A percentile compares a stretch with the other conserved stretches of the same genome.
These are phyloP conservation scores for Drosophila infuscata DNA, from an alignment of 2,888 invertebrate genomes.

Conservation along the genomic window DNA sequence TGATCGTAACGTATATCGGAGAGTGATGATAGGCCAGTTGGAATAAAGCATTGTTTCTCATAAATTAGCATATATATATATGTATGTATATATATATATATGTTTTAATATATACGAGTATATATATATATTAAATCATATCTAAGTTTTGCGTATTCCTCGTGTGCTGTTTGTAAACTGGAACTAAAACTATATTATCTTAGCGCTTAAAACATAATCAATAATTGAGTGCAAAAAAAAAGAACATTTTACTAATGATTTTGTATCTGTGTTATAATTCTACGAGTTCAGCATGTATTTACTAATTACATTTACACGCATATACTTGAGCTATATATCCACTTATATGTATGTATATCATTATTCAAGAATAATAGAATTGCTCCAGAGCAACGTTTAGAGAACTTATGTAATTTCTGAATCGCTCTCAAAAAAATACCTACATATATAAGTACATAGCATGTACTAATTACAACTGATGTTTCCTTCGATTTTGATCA, in stretches of 20 bases:
- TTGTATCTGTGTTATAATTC: slow-evolving; percentile 75
- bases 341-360: slow-evolving; percentile 22
- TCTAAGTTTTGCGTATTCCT: slow-evolving; percentile 56
- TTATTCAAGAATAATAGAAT: neutral
- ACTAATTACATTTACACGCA: slow-evolving; percentile 4
- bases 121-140: slow-evolving; percentile 4
- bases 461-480: slow-evolving; percentile 55
- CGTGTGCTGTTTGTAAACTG: slow-evolving; percentile 48
- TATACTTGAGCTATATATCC: slow-evolving; percentile 19
- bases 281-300: slow-evolving; percentile 43
- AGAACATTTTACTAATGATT: slow-evolving; percentile 63
- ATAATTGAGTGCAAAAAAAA: slow-evolving; percentile 14
- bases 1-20: slow-evolving; percentile 52
- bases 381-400: slow-evolving; percentile 6
- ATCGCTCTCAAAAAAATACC: slow-evolving; percentile 11
- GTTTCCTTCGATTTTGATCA: slow-evolving; percentile 61
- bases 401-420: slow-evolving; percentile 9
- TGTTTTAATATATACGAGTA: slow-evolving; percentile 13
- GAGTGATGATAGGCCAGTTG: slow-evolving; percentile 52
- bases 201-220: slow-evolving; percentile 34
- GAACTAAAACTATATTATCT: slow-evolving; percentile 46
- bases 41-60: slow-evolving; percentile 54
- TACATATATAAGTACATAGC: slow-evolving; percentile 24
- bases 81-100: neutral
- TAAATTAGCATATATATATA: slow-evolving; percentile 20